Percentiles rank a stretch among this genome's conserved stretches.
phyloP scores from a whole-genome alignment of 2,113 vertebrate species.

The Xiphias gladius region DNA sequence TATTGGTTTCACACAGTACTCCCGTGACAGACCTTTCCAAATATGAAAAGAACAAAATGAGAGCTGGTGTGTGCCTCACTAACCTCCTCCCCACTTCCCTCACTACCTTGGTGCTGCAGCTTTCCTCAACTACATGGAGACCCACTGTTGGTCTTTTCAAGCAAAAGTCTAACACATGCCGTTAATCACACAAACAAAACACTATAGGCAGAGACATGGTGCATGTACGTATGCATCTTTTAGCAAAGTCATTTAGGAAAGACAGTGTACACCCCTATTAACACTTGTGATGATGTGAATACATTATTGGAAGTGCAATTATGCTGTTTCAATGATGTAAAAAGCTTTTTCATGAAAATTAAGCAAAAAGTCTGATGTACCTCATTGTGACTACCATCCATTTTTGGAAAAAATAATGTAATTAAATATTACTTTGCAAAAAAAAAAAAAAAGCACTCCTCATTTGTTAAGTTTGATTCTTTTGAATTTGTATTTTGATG shows the following conservation, averaged over 20 bases:
- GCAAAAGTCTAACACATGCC: slow-evolving; percentile 21
- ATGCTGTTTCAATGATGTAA: not conserved
- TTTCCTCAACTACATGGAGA: slow-evolving; percentile 24
- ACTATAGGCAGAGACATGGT: not conserved
- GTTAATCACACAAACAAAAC: slow-evolving; percentile 22
- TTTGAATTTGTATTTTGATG: not conserved
- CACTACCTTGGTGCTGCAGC: slow-evolving; percentile 34
- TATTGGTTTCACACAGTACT: slow-evolving; percentile 55
- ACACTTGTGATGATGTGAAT: not conserved
- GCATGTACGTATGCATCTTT: not conserved
- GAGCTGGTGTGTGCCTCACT: slow-evolving; percentile 29
- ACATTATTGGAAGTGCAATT: not conserved
- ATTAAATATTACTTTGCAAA: not conserved
- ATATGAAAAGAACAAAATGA: slow-evolving; percentile 66
- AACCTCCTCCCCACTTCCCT: slow-evolving; percentile 35
- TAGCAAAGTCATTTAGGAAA: not conserved
- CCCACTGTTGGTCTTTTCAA: slow-evolving; percentile 8
- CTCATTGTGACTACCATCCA: not conserved
- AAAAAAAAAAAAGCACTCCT: not conserved
- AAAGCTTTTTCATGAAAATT: too few relatives aligned
- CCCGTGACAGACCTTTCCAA: slow-evolving; percentile 45
- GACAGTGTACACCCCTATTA: not conserved
- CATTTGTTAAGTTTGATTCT: not conserved
- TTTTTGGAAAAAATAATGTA: not conserved
- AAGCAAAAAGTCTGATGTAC: not conserved